These are phyloP conservation scores for Tetranychus piercei DNA, from an alignment of 2,888 invertebrate genomes.

Conservation along the genomic window DNA sequence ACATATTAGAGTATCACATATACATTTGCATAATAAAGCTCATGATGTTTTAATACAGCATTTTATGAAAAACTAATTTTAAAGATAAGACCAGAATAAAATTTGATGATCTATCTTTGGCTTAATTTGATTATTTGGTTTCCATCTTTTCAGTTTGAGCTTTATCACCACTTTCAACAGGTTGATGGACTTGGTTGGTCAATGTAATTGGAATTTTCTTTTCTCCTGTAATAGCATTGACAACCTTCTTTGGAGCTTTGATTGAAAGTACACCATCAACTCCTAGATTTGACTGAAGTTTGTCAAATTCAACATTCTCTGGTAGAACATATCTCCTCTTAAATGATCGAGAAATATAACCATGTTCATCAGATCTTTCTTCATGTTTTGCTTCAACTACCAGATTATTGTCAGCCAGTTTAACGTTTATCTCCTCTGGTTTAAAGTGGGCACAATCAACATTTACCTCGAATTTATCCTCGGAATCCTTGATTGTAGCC, in stretches of 20 bases:
- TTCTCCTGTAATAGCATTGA: not conserved
- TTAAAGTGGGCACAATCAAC: slow-evolving; percentile 24
- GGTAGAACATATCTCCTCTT: slow-evolving; percentile 25
- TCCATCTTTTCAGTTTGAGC: not conserved
- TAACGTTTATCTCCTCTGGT: slow-evolving; percentile 24
- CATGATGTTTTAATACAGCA: too few relatives aligned
- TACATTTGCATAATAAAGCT: too few relatives aligned
- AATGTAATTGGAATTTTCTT: not conserved
- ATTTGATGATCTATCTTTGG: not conserved
- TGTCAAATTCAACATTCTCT: slow-evolving; percentile 23
- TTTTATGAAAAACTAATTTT: too few relatives aligned
- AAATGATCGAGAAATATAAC: slow-evolving; percentile 24
- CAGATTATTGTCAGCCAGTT: slow-evolving; percentile 24
- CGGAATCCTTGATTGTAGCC: not conserved
- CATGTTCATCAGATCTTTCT: slow-evolving; percentile 26
- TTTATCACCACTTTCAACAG: not conserved
- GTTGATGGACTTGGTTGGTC: not conserved
- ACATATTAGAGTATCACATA: too few relatives aligned
- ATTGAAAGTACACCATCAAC: slow-evolving; percentile 22
- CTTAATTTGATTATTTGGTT: not conserved
- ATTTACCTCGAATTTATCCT: slow-evolving; percentile 22
- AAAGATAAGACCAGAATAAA: too few relatives aligned
- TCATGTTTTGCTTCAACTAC: slow-evolving; percentile 26
- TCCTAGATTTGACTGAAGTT: slow-evolving; percentile 21
- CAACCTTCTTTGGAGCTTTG: slow-evolving; percentile 21